Base-by-base conservation (phyloP, 2,888 invertebrate genomes). In the Bugula neritina region DNA sequence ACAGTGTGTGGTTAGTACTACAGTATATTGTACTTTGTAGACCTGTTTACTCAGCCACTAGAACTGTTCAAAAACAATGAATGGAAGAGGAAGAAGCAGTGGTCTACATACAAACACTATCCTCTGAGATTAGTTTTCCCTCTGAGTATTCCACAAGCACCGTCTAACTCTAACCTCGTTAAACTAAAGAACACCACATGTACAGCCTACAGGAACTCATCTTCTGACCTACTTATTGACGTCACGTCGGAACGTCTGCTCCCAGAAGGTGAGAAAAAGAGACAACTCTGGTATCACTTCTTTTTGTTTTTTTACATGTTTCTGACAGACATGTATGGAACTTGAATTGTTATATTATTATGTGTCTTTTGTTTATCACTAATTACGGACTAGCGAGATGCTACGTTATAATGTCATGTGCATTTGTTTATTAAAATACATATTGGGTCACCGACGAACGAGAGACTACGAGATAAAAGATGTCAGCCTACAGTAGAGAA, bases 51-150 rank as follows among this genome's bases (percentile, higher is more conserved):
- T 17, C 5, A n/a, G 34, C 25, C 29, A 5, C 29, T 69, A 21
- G 35, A 69, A 3, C 5, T 5, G 21, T n/a, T 69, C 69, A 5
- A 31, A 23, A 29, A 17, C 10, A 29, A 25, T 17, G 17, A 5
- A 17, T 69, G 31, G 34, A n/a, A 23, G 17, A 69, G 10, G 69
- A 23, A 34, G 10, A 35, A 23, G 10, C 3, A 25, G 34, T 69
- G 69, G 69, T 5, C 21, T 5, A 5, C 21, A 5, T 31, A 34
- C 34, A n/a, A 69, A n/a, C 69, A 69, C 10, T 31, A 31, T n/a
- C 69, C 69, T 25, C 5, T n/a, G 5, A 69, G 69, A 31, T 31
- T 69, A 31, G 29, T 69, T 5, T 35, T 69, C 25, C 69, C 69
- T 27, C n/a, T 69, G 27, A 57, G 10, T 5, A 25, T 3, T n/a